Evolutionary conservation across 2,888 invertebrate species (phyloP), one percentile per base, ranked within the genome.

Genomic region (Pedicia rivosa): DNA sequence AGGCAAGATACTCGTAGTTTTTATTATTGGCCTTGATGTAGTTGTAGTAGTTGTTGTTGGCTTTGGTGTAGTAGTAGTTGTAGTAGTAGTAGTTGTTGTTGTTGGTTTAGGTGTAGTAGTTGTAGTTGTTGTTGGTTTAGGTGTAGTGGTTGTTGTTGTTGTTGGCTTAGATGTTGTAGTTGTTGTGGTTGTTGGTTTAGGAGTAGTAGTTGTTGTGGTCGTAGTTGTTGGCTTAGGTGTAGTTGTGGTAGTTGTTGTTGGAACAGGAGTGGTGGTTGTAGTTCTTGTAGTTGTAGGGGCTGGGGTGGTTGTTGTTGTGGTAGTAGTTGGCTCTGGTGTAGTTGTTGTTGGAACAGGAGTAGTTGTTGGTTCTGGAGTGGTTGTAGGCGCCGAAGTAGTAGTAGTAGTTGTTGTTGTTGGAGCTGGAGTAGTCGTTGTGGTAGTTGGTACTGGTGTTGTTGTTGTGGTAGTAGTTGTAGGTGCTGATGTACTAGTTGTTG

Each of bases 21-120:
- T 50, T 65, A 62, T 50, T 58, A 62, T 36, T 65, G 62, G 38
- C 57, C 60, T 9, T 55, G 55, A 44, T 60, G 53, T 52, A 53
- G 49, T 44, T 61, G 42, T 42, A 62, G 47, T 50, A 49, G 29
- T 46, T 43, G 41, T 55, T 50, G 46, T 48, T 50, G 38, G 41
- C 31, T 16, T 27, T 42, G 53, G 51, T 41, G 49, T 48, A 50
- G 55, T 56, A 42, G 45, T 50, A 14, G 52, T 47, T 9, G 46
- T 40, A 40, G 47, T 46, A 35, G 49, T 49, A 14, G 48, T 47
- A 9, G 49, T 46, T 12, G 46, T 41, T 7, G 46, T 41, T 13
- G 45, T 40, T 14, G 44, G 29, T 9, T 48, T 44, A 5, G 38
- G 24, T 20, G 27, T 22, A 14, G 38, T 35, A 5, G 42, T 36